phyloP scores from a whole-genome alignment of 2,113 vertebrate species.

The Pseudorasbora parva region DNA sequence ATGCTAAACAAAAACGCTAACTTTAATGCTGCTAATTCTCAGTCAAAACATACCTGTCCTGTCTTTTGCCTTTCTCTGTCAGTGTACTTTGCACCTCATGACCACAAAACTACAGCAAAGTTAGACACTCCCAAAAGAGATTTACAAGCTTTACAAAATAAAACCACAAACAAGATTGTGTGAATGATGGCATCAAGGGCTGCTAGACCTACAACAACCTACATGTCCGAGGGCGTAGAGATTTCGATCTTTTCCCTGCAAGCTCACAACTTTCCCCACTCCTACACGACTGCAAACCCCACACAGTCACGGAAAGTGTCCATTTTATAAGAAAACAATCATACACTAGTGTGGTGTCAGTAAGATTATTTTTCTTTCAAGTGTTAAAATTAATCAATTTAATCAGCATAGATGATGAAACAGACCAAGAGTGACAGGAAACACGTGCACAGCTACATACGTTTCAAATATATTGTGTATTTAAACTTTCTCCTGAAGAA shows the following conservation, averaged over 20 bases:
- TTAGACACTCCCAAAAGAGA: slow-evolving; percentile 14
- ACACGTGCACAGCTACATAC: too few relatives aligned
- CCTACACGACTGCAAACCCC: neutral
- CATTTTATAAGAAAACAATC: neutral
- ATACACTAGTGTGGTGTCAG: neutral
- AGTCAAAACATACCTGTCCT: neutral
- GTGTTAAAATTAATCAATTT: neutral
- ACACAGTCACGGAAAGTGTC: neutral
- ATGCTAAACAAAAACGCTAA: neutral
- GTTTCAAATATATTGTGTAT: too few relatives aligned
- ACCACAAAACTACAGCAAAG: neutral
- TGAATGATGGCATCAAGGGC: neutral
- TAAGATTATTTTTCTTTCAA: neutral
- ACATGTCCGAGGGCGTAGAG: neutral
- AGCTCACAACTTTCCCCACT: slow-evolving; percentile 3
- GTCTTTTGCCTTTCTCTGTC: neutral
- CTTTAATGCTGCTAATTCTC: neutral
- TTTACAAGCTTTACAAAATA: neutral
- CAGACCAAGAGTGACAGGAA: too few relatives aligned
- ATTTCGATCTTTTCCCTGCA: neutral
- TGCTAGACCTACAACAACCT: neutral
- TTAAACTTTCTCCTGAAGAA: too few relatives aligned
- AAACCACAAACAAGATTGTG: neutral
- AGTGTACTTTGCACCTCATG: slow-evolving; percentile 15
- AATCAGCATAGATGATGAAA: neutral